Evolutionary conservation across 2,797 vertebrate genomes (phyloP).

Genomic region (Artibeus lituratus): DNA sequence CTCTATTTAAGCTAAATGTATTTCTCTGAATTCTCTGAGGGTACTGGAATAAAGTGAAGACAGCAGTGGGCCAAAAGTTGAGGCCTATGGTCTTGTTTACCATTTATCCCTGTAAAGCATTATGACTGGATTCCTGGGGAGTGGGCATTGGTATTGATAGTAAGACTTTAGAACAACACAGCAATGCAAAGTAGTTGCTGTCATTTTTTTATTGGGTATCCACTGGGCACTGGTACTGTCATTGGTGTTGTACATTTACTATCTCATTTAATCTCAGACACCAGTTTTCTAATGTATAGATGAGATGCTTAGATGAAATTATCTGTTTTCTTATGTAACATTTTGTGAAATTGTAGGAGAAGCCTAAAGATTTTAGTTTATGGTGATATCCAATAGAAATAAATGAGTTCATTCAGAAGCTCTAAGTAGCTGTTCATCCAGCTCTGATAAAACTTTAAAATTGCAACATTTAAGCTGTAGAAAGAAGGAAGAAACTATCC

Average conservation of each 20-base stretch:
- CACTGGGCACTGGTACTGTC: not conserved
- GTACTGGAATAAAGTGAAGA: not conserved
- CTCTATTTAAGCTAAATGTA: not conserved
- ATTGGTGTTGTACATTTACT: not conserved
- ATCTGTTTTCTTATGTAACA: not conserved
- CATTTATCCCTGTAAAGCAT: not conserved
- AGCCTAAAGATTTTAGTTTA: not conserved
- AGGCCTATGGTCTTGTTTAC: not conserved
- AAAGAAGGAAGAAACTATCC: not conserved
- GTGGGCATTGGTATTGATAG: not conserved
- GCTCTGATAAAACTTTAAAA: not conserved
- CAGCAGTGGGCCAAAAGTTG: not conserved
- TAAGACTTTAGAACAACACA: not conserved
- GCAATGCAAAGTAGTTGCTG: not conserved
- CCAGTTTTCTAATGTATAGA: not conserved
- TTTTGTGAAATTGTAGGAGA: constrained; percentile 12
- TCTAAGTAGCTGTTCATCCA: not conserved
- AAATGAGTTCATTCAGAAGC: constrained; percentile 26
- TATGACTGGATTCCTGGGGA: not conserved
- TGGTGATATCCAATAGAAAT: not conserved
- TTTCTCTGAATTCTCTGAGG: not conserved
- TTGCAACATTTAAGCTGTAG: not conserved
- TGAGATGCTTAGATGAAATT: not conserved
- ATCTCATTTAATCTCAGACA: not conserved
- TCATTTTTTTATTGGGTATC: not conserved